Evolutionary conservation across 1,140 invertebrate species (phyloP).

Genomic region (Steinernema khuongi): DNA sequence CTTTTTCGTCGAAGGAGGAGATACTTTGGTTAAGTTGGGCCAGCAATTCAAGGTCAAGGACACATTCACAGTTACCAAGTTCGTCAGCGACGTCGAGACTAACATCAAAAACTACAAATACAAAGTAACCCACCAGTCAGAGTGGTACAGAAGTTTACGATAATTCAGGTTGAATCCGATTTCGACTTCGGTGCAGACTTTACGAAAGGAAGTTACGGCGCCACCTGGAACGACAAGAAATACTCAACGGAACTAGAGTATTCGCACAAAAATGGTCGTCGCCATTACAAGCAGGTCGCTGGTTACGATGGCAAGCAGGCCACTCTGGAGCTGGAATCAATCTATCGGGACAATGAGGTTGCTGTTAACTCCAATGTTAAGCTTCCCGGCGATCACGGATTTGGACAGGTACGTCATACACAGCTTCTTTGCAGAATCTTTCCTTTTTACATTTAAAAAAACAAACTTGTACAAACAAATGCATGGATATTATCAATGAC

Average conservation of each 20-base stretch:
- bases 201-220: background rate
- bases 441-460: no score
- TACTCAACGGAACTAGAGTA: background rate
- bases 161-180: background rate
- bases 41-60: constrained; percentile 12
- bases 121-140: background rate
- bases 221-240: background rate
- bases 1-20: constrained; percentile 14
- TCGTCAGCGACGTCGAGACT: background rate
- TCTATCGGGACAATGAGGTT: constrained; percentile 13
- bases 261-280: constrained; percentile 5
- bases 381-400: background rate
- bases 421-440: background rate
- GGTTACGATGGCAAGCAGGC: background rate
- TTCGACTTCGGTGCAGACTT: background rate
- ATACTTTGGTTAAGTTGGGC: background rate
- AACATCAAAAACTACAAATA: background rate
- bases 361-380: background rate
- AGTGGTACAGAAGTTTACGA: background rate
- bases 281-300: background rate
- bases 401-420: background rate
- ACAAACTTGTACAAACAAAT: no score
- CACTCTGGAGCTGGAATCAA: background rate
- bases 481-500: background rate
- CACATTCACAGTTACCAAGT: background rate